A percentile compares a stretch with the other conserved stretches of the same genome.
These are phyloP conservation scores for Toxotes chatareus DNA, from an alignment of 2,113 vertebrate genomes.

Conservation along the genomic window DNA sequence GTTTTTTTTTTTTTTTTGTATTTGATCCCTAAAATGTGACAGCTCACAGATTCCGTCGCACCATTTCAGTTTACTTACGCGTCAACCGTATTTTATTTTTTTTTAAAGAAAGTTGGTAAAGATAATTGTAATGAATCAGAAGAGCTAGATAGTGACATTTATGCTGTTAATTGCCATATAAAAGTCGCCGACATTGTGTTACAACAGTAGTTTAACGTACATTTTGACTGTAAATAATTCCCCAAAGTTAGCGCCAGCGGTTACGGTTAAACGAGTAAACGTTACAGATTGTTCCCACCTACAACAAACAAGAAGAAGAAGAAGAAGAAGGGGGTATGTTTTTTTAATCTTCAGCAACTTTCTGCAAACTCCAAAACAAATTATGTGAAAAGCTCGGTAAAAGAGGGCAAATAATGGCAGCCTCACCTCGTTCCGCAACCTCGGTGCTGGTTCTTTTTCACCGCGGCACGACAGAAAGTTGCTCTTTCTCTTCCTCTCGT, in stretches of 20 bases:
- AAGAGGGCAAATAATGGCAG: background rate
- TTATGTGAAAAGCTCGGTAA: constrained; percentile 1
- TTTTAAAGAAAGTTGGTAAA: background rate
- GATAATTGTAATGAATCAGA: background rate
- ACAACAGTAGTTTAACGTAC: background rate
- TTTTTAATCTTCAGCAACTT: constrained; percentile 8
- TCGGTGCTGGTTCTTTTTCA: background rate
- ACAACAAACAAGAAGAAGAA: constrained; percentile 12
- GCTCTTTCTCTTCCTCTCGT: constrained; percentile 46
- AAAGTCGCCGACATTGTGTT: background rate
- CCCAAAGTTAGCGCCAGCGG: constrained; percentile 1
- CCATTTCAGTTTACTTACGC: background rate
- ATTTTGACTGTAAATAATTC: background rate
- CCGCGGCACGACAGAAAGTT: constrained; percentile 40
- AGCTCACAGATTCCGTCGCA: constrained; percentile 18
- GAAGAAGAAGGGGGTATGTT: background rate
- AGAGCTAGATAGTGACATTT: accelerated
- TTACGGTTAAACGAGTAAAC: background rate
- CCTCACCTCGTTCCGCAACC: constrained; percentile 66
- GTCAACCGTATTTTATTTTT: accelerated
- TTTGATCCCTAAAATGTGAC: background rate
- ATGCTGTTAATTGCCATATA: background rate
- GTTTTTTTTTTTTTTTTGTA: too few species aligned
- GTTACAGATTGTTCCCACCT: constrained; percentile 4
- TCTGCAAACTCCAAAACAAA: background rate